A percentile compares a stretch with the other conserved stretches of the same genome.
Conservation (phyloP, 2,888 invertebrate genomes). For the Lasius platythorax region DNA sequence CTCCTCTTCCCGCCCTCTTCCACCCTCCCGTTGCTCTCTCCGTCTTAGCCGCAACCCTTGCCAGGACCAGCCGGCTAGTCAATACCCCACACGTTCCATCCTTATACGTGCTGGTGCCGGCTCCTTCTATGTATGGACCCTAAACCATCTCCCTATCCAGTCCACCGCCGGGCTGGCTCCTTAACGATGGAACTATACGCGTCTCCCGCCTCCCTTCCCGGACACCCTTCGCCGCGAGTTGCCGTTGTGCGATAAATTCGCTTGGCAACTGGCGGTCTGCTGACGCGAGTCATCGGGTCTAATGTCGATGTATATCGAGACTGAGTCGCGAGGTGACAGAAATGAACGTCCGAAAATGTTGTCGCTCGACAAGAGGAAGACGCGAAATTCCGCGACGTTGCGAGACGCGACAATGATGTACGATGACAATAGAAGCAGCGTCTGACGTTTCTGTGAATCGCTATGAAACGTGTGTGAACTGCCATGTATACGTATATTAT, state of each 20-base stretch:
- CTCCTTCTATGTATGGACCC: conserved; percentile 80
- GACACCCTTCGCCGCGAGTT: conserved; percentile 62
- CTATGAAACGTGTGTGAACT: neutral
- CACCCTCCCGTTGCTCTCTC: conserved; percentile 65
- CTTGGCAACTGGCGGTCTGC: conserved; percentile 80
- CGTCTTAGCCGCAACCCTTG: conserved; percentile 85
- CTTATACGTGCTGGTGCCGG: conserved; percentile 79
- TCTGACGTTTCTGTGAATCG: neutral
- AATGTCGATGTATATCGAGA: conserved; percentile 51
- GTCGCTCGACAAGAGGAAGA: neutral
- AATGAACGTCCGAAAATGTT: conserved; percentile 43
- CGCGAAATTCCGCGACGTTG: conserved; percentile 10
- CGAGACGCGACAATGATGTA: neutral
- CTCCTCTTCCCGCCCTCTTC: conserved; percentile 55
- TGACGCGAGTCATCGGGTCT: conserved; percentile 75
- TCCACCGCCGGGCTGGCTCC: conserved; percentile 75
- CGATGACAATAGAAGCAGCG: neutral
- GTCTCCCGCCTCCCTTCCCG: conserved; percentile 58
- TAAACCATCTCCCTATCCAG: conserved; percentile 79
- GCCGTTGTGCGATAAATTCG: conserved; percentile 80
- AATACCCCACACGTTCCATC: conserved; percentile 84
- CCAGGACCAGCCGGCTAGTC: conserved; percentile 83
- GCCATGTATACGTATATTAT: neutral
- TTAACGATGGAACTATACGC: conserved; percentile 81
- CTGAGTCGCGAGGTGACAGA: conserved; percentile 52